These are phyloP conservation scores for Drosophila stalkeri DNA, from an alignment of 2,888 invertebrate species.

Conservation along the genomic window DNA sequence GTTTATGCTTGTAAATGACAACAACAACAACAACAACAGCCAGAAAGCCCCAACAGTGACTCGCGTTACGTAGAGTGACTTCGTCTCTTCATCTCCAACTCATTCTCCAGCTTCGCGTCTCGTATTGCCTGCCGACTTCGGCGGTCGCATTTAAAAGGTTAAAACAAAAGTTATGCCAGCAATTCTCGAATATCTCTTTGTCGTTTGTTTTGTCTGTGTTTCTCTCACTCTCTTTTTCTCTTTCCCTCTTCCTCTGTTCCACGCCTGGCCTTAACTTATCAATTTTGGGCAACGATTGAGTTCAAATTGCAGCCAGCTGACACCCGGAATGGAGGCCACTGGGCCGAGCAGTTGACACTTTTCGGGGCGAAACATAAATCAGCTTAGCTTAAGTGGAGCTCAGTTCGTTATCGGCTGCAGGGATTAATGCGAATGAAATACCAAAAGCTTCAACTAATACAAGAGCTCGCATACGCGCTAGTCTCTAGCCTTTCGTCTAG, in stretches of 20 bases:
- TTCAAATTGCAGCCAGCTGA: slow-evolving; percentile 78
- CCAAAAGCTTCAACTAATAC: slow-evolving; percentile 12
- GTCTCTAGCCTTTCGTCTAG: slow-evolving; percentile 24
- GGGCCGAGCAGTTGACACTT: slow-evolving; percentile 70
- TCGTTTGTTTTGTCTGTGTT: slow-evolving; percentile 27
- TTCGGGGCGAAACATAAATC: slow-evolving; percentile 72
- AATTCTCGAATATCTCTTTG: slow-evolving; percentile 51
- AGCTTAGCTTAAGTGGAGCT: slow-evolving; percentile 60
- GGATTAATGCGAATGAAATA: slow-evolving; percentile 38
- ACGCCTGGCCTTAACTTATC: slow-evolving; percentile 64
- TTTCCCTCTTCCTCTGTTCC: not conserved
- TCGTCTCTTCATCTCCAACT: slow-evolving; percentile 1
- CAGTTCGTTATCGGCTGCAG: slow-evolving; percentile 30
- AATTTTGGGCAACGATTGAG: slow-evolving; percentile 74
- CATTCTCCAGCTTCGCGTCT: slow-evolving; percentile 17
- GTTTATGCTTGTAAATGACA: slow-evolving; percentile 77
- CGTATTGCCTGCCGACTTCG: slow-evolving; percentile 42
- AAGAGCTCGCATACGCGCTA: not conserved
- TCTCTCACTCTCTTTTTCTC: not conserved
- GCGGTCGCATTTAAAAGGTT: slow-evolving; percentile 48
- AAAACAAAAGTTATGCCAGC: slow-evolving; percentile 59
- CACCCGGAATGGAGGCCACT: slow-evolving; percentile 70
- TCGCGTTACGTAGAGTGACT: slow-evolving; percentile 7
- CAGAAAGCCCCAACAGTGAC: slow-evolving; percentile 8
- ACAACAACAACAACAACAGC: slow-evolving; percentile 36